These are phyloP conservation scores for Aphis gossypii DNA, from an alignment of 1,140 invertebrate genomes.

Conservation along the genomic window DNA sequence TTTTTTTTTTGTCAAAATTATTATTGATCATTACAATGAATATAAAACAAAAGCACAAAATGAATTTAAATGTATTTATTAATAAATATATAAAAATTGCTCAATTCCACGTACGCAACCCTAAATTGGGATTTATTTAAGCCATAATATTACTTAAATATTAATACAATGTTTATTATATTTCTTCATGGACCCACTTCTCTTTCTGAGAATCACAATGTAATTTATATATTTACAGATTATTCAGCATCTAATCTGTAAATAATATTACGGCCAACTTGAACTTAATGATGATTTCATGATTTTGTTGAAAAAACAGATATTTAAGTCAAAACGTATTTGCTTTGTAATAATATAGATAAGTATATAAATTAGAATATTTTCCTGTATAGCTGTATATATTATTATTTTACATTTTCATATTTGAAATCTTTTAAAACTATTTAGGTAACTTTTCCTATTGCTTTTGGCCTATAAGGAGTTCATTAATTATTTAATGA, in stretches of 20 bases:
- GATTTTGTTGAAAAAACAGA: neutral
- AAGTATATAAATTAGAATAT: no score
- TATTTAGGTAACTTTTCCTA: neutral
- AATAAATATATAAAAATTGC: neutral
- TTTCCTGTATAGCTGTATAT: neutral
- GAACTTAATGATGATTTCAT: neutral
- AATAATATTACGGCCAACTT: conserved; percentile 72
- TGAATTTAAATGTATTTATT: no score
- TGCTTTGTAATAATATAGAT: neutral
- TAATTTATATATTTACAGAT: conserved; percentile 94
- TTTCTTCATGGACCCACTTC: conserved; percentile 91
- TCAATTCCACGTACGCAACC: neutral
- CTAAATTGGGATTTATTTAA: neutral
- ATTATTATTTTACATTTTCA: no score
- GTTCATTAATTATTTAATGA: neutral
- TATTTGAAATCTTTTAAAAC: neutral
- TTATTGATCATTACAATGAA: neutral
- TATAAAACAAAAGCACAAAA: neutral
- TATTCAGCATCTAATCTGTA: conserved; percentile 97
- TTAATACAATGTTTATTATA: neutral
- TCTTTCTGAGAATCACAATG: conserved; percentile 91
- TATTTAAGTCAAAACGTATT: neutral
- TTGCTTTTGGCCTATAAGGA: neutral
- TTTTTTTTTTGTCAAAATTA: neutral
- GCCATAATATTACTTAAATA: neutral